Evolutionary conservation across 1,140 invertebrate genomes (phyloP).

Genomic region (Aphaenogaster floridana): DNA sequence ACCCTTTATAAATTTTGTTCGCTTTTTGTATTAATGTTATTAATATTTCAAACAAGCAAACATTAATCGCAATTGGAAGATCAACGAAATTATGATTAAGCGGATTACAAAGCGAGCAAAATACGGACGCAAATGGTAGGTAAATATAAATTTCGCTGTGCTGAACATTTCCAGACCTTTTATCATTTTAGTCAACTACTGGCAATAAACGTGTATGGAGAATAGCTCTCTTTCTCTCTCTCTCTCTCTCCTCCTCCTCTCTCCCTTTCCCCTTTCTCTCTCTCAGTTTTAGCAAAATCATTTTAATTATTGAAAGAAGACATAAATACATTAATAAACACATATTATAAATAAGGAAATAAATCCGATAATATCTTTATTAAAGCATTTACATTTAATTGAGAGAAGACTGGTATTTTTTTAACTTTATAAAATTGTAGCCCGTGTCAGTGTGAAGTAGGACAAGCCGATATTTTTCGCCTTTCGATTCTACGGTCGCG

Average conservation of each 20-base stretch:
- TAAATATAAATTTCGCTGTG: slow-evolving; percentile 33
- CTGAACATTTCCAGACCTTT: slow-evolving; percentile 29
- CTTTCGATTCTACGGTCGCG: neutral
- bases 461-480: neutral
- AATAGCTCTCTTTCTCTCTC: neutral
- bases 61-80: slow-evolving; percentile 43
- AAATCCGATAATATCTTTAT: neutral
- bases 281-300: neutral
- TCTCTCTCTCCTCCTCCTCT: neutral
- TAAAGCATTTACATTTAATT: neutral
- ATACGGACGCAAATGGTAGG: slow-evolving; percentile 24
- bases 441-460: neutral
- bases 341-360: neutral
- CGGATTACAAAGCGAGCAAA: slow-evolving; percentile 41
- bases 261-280: neutral
- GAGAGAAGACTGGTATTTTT: neutral
- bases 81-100: slow-evolving; percentile 43
- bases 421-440: neutral
- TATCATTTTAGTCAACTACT: slow-evolving; percentile 9
- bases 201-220: neutral
- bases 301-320: neutral
- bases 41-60: slow-evolving; percentile 32
- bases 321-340: neutral
- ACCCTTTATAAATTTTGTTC: neutral
- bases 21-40: neutral